Evolutionary conservation across 2,797 vertebrate species (phyloP).

Genomic region (Otolemur crassicaudatus): DNA sequence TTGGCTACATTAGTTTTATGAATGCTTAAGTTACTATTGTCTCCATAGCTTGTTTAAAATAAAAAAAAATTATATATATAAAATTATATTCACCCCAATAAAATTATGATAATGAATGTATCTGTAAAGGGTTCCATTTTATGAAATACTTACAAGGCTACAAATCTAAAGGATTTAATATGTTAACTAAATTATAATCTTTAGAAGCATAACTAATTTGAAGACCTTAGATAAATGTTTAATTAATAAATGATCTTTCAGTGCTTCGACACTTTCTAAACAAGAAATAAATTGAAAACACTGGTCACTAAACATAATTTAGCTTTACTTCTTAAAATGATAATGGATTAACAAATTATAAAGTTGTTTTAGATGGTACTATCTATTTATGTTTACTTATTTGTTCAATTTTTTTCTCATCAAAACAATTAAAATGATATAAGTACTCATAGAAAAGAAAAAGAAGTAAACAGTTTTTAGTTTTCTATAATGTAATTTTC

Average conservation of each 20-base stretch:
- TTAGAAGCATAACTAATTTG: background rate
- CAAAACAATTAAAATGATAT: background rate
- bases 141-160: background rate
- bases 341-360: background rate
- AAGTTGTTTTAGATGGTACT: background rate
- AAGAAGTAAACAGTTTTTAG: background rate
- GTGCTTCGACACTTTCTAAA: background rate
- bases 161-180: background rate
- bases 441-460: background rate
- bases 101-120: background rate
- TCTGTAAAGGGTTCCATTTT: background rate
- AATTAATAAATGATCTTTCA: background rate
- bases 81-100: background rate
- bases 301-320: background rate
- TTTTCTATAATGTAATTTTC: background rate
- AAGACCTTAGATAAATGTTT: slow-evolving; percentile 12
- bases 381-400: background rate
- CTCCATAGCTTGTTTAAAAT: slow-evolving; percentile 31
- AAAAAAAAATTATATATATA: background rate
- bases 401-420: slow-evolving; percentile 11
- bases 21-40: background rate
- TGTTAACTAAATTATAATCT: background rate
- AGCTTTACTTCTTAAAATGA: background rate
- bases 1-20: background rate
- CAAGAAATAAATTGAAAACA: slow-evolving; percentile 10